A percentile compares a stretch with the other conserved stretches of the same genome.
Evolutionary conservation across 2,113 vertebrate species (phyloP).

Genomic region (Mormyrus lacerda): DNA sequence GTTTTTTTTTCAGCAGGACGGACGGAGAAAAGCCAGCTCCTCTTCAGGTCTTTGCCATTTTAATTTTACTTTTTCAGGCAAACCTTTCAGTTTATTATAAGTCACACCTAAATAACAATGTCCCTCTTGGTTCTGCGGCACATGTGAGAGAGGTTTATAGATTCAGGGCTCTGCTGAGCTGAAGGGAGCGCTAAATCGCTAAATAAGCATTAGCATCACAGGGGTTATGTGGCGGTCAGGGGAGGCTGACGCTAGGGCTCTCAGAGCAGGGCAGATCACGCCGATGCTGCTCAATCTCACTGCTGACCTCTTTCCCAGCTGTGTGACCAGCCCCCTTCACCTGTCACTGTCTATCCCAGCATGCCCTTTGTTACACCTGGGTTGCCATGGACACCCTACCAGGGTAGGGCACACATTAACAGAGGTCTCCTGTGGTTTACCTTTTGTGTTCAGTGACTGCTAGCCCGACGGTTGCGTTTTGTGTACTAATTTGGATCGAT

Average conservation of each 20-base stretch:
- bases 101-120: neutral
- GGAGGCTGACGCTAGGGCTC: slow-evolving; percentile 7
- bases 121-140: neutral
- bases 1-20: too few relatives aligned
- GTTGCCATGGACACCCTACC: slow-evolving; percentile 1
- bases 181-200: slow-evolving; percentile 50
- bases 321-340: slow-evolving; percentile 39
- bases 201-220: slow-evolving; percentile 53
- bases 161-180: slow-evolving; percentile 43
- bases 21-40: neutral
- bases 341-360: slow-evolving; percentile 38
- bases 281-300: slow-evolving; percentile 21
- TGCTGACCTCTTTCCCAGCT: slow-evolving; percentile 49
- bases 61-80: neutral
- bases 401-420: neutral
- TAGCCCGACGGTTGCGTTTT: neutral
- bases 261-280: slow-evolving; percentile 23
- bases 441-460: slow-evolving; percentile 1
- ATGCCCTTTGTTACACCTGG: slow-evolving; percentile 30
- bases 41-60: neutral
- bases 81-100: neutral
- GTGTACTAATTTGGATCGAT: slow-evolving; percentile 1
- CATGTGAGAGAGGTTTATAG: neutral
- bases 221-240: slow-evolving; percentile 47
- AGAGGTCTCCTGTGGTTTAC: neutral